Conservation (phyloP, 2,888 invertebrate species). For the Linnaemya vulpina region DNA sequence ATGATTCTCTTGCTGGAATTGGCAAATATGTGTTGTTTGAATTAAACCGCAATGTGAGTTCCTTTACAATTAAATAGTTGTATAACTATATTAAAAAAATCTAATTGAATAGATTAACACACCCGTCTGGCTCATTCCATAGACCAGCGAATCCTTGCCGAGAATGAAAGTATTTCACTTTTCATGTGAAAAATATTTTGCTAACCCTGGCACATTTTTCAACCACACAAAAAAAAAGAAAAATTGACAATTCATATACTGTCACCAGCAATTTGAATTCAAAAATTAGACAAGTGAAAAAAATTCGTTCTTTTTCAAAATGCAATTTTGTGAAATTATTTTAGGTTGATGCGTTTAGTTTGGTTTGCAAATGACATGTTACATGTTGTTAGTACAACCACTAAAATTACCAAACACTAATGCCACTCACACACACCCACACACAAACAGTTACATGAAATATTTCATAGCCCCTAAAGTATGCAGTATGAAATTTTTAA, state of each 20-base stretch:
- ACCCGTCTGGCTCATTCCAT: no score
- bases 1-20: no score
- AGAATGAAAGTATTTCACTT: no score
- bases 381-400: conserved; percentile 32
- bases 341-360: conserved; percentile 25
- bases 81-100: conserved; percentile 39
- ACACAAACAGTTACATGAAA: background rate
- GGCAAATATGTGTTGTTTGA: conserved; percentile 29
- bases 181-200: background rate
- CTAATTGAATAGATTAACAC: background rate
- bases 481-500: conserved; percentile 30
- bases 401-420: background rate
- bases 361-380: conserved; percentile 51
- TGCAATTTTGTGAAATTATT: conserved; percentile 39
- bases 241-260: background rate
- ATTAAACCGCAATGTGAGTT: conserved; percentile 27
- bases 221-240: background rate
- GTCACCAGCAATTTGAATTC: conserved; percentile 2
- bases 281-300: background rate
- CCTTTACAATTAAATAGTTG: conserved; percentile 4
- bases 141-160: no score
- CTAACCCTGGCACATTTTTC: background rate
- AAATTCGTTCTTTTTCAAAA: conserved; percentile 6
- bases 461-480: conserved; percentile 15
- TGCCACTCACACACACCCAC: background rate